Base-by-base conservation (phyloP, 2,888 invertebrate species). In the Polyommatus iphigenia region DNA sequence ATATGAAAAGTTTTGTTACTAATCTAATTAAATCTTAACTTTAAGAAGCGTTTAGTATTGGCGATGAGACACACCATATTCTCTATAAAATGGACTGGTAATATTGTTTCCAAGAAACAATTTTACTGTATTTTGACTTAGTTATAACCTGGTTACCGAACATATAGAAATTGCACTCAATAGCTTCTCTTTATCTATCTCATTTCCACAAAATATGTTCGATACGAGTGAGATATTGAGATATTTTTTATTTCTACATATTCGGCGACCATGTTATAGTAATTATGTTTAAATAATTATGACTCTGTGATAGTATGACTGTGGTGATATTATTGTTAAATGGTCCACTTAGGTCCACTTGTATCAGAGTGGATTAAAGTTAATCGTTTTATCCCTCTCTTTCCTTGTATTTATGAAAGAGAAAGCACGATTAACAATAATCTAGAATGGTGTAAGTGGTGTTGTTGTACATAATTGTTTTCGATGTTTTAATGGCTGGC, bases 251-350 rank as follows among this genome's bases (percentile, higher is more conserved):
- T 54, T 54, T 54, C 54, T 54, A 18, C 54, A 54, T 54, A 3
- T 54, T 54, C 18, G 54, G 54, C 54, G 54, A 54, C 54, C 18
- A 54, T 4, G 54, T 1, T 54, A 54, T 54, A 18, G 50, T 67
- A 32, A 67, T 29, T 15, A 29, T 29, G 67, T 67, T 67, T 29
- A 29, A 67, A 29, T 67, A 29, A 50, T 18, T 46, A 73, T 73
- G 46, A 73, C 46, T n/a, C 75, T 75, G 75, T 75, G 75, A 75
- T 75, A 75, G 72, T 54, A 29, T 54, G 75, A 75, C 75, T 75
- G 75, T 75, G 75, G 75, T 75, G 50, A 54, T 54, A 75, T 54
- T 54, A 75, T 50, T 75, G 46, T 75, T 75, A 50, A 24, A 46
- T 24, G 7, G 75, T 20, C 54, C 15, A 54, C 54, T 54, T 7